Conservation (phyloP, 2,888 invertebrate species). For the Tanytarsus gracilentus region DNA sequence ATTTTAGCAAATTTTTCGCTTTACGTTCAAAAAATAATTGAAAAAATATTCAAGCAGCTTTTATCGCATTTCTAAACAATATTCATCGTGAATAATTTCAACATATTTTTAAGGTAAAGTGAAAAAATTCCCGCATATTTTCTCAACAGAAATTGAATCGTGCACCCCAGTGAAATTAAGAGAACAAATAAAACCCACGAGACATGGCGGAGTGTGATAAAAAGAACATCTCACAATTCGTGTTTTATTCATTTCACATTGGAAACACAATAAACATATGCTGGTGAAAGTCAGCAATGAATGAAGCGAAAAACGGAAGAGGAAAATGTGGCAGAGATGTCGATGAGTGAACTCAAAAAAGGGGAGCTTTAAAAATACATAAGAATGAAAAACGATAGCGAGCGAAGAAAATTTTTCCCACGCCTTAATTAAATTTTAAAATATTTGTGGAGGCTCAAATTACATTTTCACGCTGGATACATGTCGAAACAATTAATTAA, state of each 20-base stretch:
- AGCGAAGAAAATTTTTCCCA: background rate
- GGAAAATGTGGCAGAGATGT: background rate
- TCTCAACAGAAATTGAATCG: background rate
- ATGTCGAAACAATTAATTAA: too few species aligned
- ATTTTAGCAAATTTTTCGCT: too few species aligned
- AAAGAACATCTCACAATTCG: background rate
- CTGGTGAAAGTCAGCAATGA: slow-evolving; percentile 20
- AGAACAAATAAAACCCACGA: slow-evolving; percentile 1
- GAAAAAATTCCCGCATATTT: background rate
- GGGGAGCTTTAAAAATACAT: background rate
- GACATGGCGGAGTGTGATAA: background rate
- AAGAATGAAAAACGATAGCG: background rate
- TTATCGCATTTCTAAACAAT: too few species aligned
- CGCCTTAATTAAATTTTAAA: slow-evolving; percentile 6
- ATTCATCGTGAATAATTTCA: too few species aligned
- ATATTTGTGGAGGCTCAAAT: slow-evolving; percentile 4
- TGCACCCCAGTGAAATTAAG: background rate
- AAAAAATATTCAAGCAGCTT: too few species aligned
- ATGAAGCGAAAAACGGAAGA: background rate
- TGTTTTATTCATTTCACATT: slow-evolving; percentile 9
- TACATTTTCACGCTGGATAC: too few species aligned
- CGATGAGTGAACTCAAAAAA: too few species aligned
- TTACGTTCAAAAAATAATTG: too few species aligned
- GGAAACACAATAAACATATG: slow-evolving; percentile 13
- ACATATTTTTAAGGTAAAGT: too few species aligned